These are phyloP conservation scores for Tenthredo mesomela DNA, from an alignment of 2,888 invertebrate species.

Conservation along the genomic window DNA sequence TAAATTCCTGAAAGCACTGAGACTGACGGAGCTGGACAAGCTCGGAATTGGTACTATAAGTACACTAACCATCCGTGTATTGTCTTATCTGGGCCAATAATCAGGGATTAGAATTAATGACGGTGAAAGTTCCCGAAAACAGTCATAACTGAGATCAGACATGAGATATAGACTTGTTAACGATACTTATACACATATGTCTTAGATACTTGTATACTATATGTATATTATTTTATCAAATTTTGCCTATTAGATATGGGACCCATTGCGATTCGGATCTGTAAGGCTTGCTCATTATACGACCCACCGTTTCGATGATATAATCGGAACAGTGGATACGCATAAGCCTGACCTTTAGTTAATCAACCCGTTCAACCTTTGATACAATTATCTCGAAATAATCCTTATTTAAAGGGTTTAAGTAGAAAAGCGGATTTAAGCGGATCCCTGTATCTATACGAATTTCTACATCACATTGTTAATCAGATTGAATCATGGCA, in stretches of 20 bases:
- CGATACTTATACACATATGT: no score
- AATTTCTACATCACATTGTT: not conserved
- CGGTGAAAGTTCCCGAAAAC: not conserved
- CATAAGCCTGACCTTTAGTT: conserved; percentile 55
- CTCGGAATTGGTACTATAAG: not conserved
- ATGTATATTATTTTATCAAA: not conserved
- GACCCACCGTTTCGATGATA: not conserved
- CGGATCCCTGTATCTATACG: not conserved
- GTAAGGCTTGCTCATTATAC: conserved; percentile 12
- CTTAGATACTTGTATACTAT: not conserved
- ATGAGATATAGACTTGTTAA: not conserved
- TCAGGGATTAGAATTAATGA: not conserved
- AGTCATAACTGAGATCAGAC: not conserved
- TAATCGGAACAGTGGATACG: not conserved
- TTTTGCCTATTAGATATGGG: not conserved
- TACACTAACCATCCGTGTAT: not conserved
- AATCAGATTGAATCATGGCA: not conserved
- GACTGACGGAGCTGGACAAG: not conserved
- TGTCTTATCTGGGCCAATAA: not conserved
- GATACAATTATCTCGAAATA: conserved; percentile 59
- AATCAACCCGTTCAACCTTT: conserved; percentile 61
- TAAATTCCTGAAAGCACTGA: not conserved
- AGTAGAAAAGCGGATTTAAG: conserved; percentile 62
- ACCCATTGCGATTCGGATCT: not conserved
- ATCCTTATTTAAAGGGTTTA: conserved; percentile 63